Conservation (phyloP, 2,113 vertebrate species). For the Saiga tatarica region DNA sequence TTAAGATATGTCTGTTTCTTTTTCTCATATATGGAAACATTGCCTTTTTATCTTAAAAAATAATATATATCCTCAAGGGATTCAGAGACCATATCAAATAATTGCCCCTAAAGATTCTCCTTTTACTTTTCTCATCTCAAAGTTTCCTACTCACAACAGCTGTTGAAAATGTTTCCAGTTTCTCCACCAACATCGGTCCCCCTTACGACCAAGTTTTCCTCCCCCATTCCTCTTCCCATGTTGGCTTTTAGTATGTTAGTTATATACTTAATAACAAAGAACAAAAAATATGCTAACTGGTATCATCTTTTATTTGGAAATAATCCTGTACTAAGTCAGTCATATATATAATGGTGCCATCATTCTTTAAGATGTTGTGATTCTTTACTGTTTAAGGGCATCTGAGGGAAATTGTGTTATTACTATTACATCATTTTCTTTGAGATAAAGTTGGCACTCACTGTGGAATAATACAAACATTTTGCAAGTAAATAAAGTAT, state of each 20-base stretch:
- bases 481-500: neutral
- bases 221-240: neutral
- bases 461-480: neutral
- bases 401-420: neutral
- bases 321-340: neutral
- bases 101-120: neutral
- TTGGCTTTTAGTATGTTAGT: neutral
- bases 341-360: neutral
- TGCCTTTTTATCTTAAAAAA: neutral
- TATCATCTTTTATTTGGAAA: conserved; percentile 1
- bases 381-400: neutral
- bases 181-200: neutral
- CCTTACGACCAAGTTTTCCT: neutral
- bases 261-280: neutral
- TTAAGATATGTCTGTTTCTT: neutral
- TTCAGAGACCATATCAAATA: neutral
- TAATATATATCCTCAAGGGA: neutral
- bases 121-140: neutral
- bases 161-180: neutral
- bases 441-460: conserved; percentile 1
- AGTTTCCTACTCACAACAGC: neutral
- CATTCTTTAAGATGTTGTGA: neutral
- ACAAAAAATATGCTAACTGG: neutral
- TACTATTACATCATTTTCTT: neutral
- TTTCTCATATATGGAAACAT: conserved; percentile 11